Evolutionary conservation across 2,113 vertebrate species (phyloP).

Genomic region (Sisor rabdophorus): DNA sequence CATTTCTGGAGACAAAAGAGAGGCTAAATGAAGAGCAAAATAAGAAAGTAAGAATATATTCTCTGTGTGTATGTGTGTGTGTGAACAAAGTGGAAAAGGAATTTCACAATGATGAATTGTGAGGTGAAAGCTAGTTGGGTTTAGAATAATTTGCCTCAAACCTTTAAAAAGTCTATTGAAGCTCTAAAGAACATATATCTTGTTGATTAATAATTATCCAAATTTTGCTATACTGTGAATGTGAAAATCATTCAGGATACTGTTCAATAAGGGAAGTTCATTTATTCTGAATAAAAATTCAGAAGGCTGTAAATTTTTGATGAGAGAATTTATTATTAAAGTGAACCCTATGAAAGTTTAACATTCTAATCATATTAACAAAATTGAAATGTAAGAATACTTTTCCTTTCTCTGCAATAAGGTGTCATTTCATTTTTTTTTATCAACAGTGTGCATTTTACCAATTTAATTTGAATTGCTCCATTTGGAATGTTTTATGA

Average conservation of each 20-base stretch:
- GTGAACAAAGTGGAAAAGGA: background rate
- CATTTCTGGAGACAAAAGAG: constrained; percentile 53
- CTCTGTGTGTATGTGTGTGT: background rate
- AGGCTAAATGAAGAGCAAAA: constrained; percentile 7
- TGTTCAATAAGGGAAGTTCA: constrained; percentile 37
- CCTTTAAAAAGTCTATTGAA: background rate
- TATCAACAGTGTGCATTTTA: background rate
- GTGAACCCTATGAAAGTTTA: constrained; percentile 62
- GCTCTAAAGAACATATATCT: background rate
- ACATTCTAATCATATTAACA: constrained; percentile 64
- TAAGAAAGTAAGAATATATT: too few species aligned
- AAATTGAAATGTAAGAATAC: constrained; percentile 49
- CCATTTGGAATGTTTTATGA: background rate
- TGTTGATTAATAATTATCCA: constrained; percentile 32
- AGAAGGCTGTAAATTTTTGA: constrained; percentile 66
- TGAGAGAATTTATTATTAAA: constrained; percentile 69
- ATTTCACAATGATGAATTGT: background rate
- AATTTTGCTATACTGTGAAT: background rate
- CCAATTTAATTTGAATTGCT: background rate
- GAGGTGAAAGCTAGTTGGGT: background rate
- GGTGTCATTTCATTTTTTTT: constrained; percentile 5
- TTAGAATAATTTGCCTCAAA: background rate
- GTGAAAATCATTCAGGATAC: constrained; percentile 17
- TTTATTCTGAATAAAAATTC: constrained; percentile 63
- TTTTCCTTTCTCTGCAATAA: constrained; percentile 30